Percentiles rank a stretch among this genome's conserved stretches.
phyloP scores from a whole-genome alignment of 1,140 invertebrate species.

The Radopholus similis region DNA sequence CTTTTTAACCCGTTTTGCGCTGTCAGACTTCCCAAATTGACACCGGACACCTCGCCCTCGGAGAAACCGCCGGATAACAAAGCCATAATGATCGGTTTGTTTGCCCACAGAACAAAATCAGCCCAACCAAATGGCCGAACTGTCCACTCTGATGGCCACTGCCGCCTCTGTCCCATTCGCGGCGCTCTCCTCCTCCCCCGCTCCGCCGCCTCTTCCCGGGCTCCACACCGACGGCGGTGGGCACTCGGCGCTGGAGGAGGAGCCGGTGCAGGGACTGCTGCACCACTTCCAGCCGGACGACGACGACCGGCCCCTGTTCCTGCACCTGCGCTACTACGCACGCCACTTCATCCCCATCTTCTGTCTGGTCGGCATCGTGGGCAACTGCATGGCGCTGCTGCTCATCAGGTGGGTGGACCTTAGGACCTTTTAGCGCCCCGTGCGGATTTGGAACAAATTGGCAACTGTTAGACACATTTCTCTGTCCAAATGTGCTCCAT shows the following conservation, averaged over 20 bases:
- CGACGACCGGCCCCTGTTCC: conserved; percentile 29
- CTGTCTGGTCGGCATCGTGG: conserved; percentile 47
- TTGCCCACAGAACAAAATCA: neutral
- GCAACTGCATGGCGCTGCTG: conserved; percentile 50
- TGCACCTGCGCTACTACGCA: conserved; percentile 45
- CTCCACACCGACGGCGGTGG: neutral
- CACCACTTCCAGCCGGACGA: conserved; percentile 12
- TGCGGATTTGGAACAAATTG: too few species aligned
- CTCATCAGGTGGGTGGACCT: conserved; percentile 37
- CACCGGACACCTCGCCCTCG: neutral
- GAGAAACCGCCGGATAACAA: neutral
- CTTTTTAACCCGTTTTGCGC: too few species aligned
- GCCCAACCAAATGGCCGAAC: neutral
- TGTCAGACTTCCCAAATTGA: neutral
- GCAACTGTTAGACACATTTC: too few species aligned
- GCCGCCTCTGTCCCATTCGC: neutral
- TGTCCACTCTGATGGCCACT: neutral
- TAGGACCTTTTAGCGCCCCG: neutral
- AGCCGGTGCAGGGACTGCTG: conserved; percentile 12
- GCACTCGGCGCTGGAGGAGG: neutral
- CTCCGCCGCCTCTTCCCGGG: neutral
- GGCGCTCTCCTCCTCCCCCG: neutral
- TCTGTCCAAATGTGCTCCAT: too few species aligned
- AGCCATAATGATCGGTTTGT: neutral
- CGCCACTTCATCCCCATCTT: conserved; percentile 53